Conservation (phyloP, 2,797 vertebrate genomes). For the Clamator glandarius region DNA sequence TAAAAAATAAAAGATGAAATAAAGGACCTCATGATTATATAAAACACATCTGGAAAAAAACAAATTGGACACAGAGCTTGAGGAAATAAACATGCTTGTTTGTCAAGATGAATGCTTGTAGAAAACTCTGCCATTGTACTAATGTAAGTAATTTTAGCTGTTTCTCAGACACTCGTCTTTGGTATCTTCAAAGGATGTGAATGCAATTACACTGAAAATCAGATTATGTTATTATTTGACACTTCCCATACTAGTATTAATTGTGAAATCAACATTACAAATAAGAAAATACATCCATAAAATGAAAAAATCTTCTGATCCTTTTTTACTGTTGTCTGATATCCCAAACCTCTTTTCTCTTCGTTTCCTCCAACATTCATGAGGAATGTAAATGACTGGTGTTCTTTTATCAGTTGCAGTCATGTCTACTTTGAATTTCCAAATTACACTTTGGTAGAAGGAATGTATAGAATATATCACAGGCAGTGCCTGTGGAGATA, state of each 20-base stretch:
- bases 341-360: background rate
- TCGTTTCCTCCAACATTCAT: background rate
- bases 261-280: slow-evolving; percentile 30
- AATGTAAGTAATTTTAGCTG: background rate
- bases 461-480: background rate
- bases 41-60: background rate
- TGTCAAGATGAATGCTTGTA: background rate
- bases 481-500: background rate
- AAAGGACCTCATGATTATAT: background rate
- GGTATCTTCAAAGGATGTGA: background rate
- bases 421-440: background rate
- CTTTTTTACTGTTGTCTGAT: background rate
- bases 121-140: background rate
- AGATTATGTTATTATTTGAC: background rate
- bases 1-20: background rate
- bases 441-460: background rate
- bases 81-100: slow-evolving; percentile 16
- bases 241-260: background rate
- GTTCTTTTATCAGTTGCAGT: slow-evolving; percentile 18
- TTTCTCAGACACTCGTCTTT: background rate
- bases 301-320: slow-evolving; percentile 40
- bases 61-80: background rate
- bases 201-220: slow-evolving; percentile 2
- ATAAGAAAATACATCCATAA: background rate
- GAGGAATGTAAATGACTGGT: slow-evolving; percentile 6